A percentile compares a stretch with the other conserved stretches of the same genome.
Conservation (phyloP, 2,888 invertebrate species). For the Lasioglossum malachurum region DNA sequence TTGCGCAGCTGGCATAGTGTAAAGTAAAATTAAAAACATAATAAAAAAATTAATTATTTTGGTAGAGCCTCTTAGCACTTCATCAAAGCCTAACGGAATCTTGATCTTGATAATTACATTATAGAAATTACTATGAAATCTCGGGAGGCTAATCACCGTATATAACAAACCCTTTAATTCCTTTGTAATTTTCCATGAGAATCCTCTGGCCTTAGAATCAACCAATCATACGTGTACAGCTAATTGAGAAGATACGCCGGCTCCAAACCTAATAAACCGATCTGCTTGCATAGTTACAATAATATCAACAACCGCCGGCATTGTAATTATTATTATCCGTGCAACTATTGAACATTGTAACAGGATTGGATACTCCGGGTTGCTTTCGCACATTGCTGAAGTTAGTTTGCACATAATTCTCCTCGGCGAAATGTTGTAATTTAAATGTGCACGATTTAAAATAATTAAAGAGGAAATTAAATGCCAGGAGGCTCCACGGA, state of each 20-base stretch:
- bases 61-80: not conserved
- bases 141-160: not conserved
- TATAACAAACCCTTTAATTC: not conserved
- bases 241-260: not conserved
- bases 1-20: too few relatives aligned
- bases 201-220: not conserved
- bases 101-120: not conserved
- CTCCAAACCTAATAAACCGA: not conserved
- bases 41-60: too few relatives aligned
- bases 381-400: not conserved
- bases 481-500: not conserved
- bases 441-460: not conserved
- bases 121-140: not conserved
- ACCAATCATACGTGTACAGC: not conserved
- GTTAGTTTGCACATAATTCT: not conserved
- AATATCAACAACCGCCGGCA: slow-evolving; percentile 8
- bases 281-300: not conserved
- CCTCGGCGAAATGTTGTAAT: not conserved
- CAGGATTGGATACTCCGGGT: not conserved
- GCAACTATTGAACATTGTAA: not conserved
- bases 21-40: too few relatives aligned
- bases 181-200: not conserved
- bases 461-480: slow-evolving; percentile 3
- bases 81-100: not conserved
- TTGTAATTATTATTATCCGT: slow-evolving; percentile 3